A percentile compares a stretch with the other conserved stretches of the same genome.
These are phyloP conservation scores for Knipowitschia caucasica DNA, from an alignment of 2,797 vertebrate genomes.

Conservation along the genomic window DNA sequence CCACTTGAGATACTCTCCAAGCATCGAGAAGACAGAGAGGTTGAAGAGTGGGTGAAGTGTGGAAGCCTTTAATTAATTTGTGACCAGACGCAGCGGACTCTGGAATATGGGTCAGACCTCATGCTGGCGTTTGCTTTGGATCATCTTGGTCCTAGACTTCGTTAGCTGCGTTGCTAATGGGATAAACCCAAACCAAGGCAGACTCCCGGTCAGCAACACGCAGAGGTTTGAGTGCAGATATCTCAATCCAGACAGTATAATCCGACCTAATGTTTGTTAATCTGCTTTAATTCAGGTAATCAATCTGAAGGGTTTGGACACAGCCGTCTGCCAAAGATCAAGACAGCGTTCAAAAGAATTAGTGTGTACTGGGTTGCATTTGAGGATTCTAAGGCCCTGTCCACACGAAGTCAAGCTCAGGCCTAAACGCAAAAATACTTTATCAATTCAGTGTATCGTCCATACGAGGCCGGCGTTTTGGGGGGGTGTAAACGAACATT, in stretches of 20 bases:
- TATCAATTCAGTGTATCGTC: no score
- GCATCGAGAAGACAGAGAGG: no score
- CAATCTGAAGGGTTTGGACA: background rate
- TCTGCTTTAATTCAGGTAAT: background rate
- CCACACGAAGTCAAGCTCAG: no score
- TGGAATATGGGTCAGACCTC: constrained; percentile 6
- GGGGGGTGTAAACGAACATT: no score
- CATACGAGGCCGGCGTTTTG: no score
- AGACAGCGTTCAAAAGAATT: background rate
- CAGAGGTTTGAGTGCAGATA: background rate
- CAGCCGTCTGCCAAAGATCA: background rate
- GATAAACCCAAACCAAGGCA: constrained; percentile 44
- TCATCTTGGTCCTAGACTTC: constrained; percentile 20
- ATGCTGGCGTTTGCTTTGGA: constrained; percentile 15
- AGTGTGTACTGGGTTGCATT: background rate
- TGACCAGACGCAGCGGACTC: no score
- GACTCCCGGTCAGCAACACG: constrained; percentile 9
- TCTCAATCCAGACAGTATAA: background rate
- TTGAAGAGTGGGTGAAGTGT: no score
- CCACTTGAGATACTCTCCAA: no score
- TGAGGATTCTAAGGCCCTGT: no score
- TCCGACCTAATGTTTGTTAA: background rate
- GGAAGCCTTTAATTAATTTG: no score
- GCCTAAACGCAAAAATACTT: no score
- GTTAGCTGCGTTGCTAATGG: constrained; percentile 35